Evolutionary conservation across 2,113 vertebrate genomes (phyloP).

Genomic region (Poeciliopsis prolifica): DNA sequence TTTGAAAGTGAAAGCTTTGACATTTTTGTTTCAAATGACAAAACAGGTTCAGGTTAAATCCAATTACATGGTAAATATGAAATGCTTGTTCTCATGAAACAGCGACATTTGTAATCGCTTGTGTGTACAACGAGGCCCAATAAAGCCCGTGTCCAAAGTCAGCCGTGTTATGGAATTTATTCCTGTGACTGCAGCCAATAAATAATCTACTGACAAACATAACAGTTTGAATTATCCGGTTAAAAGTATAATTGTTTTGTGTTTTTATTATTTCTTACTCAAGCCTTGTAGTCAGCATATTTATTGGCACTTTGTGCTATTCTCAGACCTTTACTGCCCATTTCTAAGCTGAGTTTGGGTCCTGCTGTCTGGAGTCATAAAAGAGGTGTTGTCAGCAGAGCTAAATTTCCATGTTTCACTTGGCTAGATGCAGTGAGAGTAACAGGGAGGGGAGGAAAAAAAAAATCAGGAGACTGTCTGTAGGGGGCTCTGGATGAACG

Average conservation of each 20-base stretch:
- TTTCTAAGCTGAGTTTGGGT: conserved; percentile 21
- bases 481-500: conserved; percentile 18
- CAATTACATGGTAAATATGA: conserved; percentile 59
- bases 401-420: conserved; percentile 53
- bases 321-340: neutral
- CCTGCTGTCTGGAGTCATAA: conserved; percentile 44
- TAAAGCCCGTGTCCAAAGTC: conserved; percentile 54
- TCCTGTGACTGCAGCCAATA: conserved; percentile 9
- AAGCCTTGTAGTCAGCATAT: neutral
- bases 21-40: conserved; percentile 56
- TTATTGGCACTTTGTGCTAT: neutral
- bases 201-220: neutral
- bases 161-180: conserved; percentile 18
- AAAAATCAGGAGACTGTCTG: conserved; percentile 6
- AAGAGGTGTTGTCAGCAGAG: conserved; percentile 53
- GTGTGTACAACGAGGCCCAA: conserved; percentile 33
- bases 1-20: conserved; percentile 51
- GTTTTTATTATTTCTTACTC: neutral
- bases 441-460: neutral
- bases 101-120: conserved; percentile 28
- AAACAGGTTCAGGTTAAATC: conserved; percentile 45
- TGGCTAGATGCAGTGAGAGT: conserved; percentile 20
- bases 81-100: conserved; percentile 31
- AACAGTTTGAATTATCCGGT: too few relatives aligned
- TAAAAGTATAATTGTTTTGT: neutral